Base-by-base conservation (phyloP, 2,888 invertebrate genomes). In the Drosophila colorata region DNA sequence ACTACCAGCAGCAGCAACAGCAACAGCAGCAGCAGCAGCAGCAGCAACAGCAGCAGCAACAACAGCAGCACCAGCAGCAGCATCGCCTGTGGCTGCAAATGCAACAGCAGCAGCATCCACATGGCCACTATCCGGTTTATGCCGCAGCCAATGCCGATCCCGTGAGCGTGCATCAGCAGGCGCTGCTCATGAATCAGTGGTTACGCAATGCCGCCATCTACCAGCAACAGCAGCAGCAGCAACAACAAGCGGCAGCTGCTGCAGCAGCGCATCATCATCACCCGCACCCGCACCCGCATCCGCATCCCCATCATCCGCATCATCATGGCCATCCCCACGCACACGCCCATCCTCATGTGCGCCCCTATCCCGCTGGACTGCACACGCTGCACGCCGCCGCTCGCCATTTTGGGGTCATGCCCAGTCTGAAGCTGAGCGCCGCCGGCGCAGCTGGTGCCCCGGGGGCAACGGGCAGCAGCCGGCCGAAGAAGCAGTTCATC, bases 401-500 rank as follows among this genome's bases (percentile, higher is more conserved):
- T 64, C 69, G 90, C 90, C 37, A 94, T 93, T 75, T 80, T 43
- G 94, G 94, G 2, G 93, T 93, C 78, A 67, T 94, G 93, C 93
- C 94, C 1, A 93, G 93, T 0, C 90, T 94, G 90, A 93, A 94
- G 86, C 93, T 94, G 6, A 93, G 93, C 1, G 77, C 56, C 1
- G 64, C 59, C 31, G 79, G 59, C 9, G 71, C 59, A 14, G 93
- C 93, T 0, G 80, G 61, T 0, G 63, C 66, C 5, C 38, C 69
- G 7, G 66, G 72, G 2, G 58, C 72, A 11, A 93, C 93, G 4
- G 94, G 93, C 49, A 94, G 95, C 81, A 93, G 93, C 33, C 93
- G 95, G 73, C 95, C 95, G 47, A 95, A 95, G 92, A 95, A 95
- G 83, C 95, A 99, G 93, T 99, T 98, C 93, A 98, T 99, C 90